Conservation (phyloP, 2,797 vertebrate species). For the Sebastolobus alascanus region DNA sequence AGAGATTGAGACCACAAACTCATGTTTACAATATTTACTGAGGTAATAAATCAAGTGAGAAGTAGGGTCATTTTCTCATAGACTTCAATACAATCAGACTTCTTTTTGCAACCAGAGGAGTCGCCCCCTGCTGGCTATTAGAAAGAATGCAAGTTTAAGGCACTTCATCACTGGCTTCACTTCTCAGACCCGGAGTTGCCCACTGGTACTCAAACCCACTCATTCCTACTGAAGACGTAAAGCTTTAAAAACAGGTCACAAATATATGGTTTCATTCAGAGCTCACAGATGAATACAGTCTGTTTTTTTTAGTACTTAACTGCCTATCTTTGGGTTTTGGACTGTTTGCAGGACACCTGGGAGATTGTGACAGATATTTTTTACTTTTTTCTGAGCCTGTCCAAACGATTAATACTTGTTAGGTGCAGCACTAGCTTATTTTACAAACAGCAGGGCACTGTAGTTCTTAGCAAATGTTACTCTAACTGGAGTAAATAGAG, state of each 20-base stretch:
- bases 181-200: no score
- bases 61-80: no score
- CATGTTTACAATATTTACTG: no score
- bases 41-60: no score
- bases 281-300: neutral
- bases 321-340: neutral
- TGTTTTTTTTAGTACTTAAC: neutral
- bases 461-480: neutral
- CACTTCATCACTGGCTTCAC: no score
- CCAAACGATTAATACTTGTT: neutral
- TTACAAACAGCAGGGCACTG: neutral
- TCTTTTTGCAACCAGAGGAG: no score
- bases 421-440: neutral
- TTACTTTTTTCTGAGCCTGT: neutral
- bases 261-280: neutral
- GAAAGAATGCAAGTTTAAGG: no score
- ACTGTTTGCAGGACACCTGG: neutral
- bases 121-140: no score
- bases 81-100: no score
- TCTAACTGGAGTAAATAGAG: neutral
- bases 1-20: no score
- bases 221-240: neutral
- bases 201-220: no score
- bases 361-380: neutral
- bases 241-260: neutral